phyloP scores from a whole-genome alignment of 2,797 vertebrate genomes.

The Argyrosomus regius region DNA sequence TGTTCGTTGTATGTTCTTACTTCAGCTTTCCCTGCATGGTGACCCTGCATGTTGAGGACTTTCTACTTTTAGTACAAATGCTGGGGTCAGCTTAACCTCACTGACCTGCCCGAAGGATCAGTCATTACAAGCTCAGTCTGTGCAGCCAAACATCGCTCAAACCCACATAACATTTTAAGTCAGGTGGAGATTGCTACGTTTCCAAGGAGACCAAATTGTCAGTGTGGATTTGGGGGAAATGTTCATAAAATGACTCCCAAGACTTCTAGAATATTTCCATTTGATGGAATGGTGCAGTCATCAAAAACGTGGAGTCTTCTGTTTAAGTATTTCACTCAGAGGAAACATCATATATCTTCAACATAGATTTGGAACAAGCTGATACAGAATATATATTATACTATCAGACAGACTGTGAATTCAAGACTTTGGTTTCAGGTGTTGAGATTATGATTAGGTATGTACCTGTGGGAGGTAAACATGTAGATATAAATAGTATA shows the following conservation, averaged over 20 bases:
- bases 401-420: slow-evolving; percentile 13
- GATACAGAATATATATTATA: slow-evolving; percentile 13
- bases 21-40: background rate
- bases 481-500: slow-evolving; percentile 1
- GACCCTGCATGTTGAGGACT: background rate
- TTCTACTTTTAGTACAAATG: background rate
- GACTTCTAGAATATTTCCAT: slow-evolving; percentile 24
- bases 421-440: background rate
- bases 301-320: background rate
- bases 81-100: background rate
- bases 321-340: slow-evolving; percentile 20
- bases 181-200: background rate
- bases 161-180: slow-evolving; percentile 1
- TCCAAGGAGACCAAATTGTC: background rate
- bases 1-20: background rate
- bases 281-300: slow-evolving; percentile 12
- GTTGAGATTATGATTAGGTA: background rate
- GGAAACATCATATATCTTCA: slow-evolving; percentile 21
- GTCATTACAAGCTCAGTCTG: background rate
- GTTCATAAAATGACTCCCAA: slow-evolving; percentile 5
- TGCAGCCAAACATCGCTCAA: slow-evolving; percentile 6
- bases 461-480: background rate
- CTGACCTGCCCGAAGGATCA: background rate
- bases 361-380: slow-evolving; percentile 13
- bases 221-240: background rate